Base-by-base conservation (phyloP, 2,888 invertebrate genomes). In the Ethmia dodecea region DNA sequence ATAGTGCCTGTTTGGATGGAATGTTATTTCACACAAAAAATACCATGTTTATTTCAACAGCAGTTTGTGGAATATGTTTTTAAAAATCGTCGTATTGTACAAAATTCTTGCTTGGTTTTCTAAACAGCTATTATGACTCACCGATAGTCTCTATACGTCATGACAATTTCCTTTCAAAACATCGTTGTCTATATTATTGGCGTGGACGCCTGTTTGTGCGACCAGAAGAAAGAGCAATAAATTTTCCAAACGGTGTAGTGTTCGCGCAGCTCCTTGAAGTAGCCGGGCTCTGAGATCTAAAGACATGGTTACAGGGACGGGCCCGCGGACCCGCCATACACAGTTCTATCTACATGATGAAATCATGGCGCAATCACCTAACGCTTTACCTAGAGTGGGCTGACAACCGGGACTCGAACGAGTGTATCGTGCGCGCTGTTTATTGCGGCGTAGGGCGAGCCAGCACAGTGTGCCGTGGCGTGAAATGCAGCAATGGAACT, bases 311-410 rank as follows among this genome's bases (percentile, higher is more conserved):
- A 59, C 71, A 70, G 70, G 59, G 67, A 53, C 48, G 43, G 53
- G 63, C 67, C 67, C 74, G 53, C 73, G 53, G 43, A 36, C 34
- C 42, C 61, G 67, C 65, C 61, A 48, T 49, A 50, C 46, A 58
- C 38, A 57, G 39, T 46, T 52, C 51, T 53, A 55, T 43, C 54
- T 52, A 53, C 46, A 48, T 56, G 55, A 52, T 53, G 59, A 63
- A 70, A 69, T 65, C 55, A 60, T 70, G 54, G 55, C 69, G 67
- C 62, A 67, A 62, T 61, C 49, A 55, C 80, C 80, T 77, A 76
- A 60, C 72, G 52, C 60, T 84, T 84, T 83, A 83, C 84, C 83
- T 83, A 79, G 74, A 84, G 79, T 75, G 80, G 83, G 81, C 81
- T 81, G 81, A 81, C 69, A 75, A 81, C 79, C 69, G 75, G 75